Conservation (phyloP, 2,113 vertebrate genomes). For the Carettochelys insculpta region DNA sequence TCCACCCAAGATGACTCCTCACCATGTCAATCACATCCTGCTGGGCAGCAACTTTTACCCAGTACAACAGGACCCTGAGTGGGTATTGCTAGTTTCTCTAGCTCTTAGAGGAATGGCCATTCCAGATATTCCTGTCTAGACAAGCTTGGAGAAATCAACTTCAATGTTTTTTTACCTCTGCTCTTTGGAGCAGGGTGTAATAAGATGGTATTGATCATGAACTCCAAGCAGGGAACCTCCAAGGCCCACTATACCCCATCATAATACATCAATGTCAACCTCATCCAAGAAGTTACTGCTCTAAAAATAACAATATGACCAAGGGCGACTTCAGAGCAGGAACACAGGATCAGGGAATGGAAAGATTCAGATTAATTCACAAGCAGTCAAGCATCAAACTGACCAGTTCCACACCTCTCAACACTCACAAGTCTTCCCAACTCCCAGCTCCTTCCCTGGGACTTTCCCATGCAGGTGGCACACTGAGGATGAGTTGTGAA, state of each 20-base stretch:
- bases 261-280: neutral
- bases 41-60: neutral
- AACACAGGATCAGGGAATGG: neutral
- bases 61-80: neutral
- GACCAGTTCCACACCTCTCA: neutral
- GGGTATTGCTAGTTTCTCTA: neutral
- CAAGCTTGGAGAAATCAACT: neutral
- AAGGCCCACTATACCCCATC: neutral
- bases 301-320: neutral
- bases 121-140: neutral
- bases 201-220: neutral
- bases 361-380: neutral
- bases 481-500: neutral
- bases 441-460: neutral
- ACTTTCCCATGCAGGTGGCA: neutral
- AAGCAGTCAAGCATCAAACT: neutral
- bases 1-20: neutral
- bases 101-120: neutral
- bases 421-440: neutral
- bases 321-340: neutral
- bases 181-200: neutral
- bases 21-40: too few relatives aligned
- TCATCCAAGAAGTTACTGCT: neutral
- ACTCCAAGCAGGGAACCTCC: neutral
- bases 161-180: too few relatives aligned